Base-by-base conservation (phyloP, 2,888 invertebrate species). In the Pammene fasciana region DNA sequence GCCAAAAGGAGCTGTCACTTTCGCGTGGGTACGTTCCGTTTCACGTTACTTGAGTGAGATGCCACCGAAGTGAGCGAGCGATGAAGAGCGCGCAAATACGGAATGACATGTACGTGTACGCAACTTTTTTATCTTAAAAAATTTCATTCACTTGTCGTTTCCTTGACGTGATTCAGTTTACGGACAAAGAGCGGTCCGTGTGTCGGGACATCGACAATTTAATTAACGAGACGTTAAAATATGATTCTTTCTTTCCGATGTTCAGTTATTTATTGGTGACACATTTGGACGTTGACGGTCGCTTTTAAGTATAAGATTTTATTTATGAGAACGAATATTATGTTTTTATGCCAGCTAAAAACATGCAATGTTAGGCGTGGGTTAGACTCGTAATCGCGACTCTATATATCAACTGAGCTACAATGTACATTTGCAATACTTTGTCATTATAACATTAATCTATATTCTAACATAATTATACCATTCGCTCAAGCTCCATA, bases 1-100 rank as follows among this genome's bases (percentile, higher is more conserved):
- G 83, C 84, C 83, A 79, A 84, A 85, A 83, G 76, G 79, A 79
- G 73, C 81, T 85, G 85, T 86, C 87, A 86, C 82, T 83, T 82
- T 82, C 79, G 76, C 78, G 74, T 79, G 76, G 76, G 72, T 75
- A 77, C 78, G 79, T 80, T 78, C 78, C 76, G 72, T 72, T 65
- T 38, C 57, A 60, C 70, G 74, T 76, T 79, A 83, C 80, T 73
- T 72, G 73, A 74, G 71, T 72, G 73, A 74, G 71, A 70, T 74
- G 76, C 78, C 72, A 71, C 73, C 65, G 74, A 74, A 75, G 74
- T 75, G 75, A 82, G 72, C 76, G 76, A 71, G 76, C 82, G 72
- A 80, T 83, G 82, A 73, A 82, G 73, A 72, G 48, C 64, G 68
- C 71, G 65, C 72, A 45, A 66, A 66, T 72, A 72, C 46, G 48